These are phyloP conservation scores for Platanista minor DNA, from an alignment of 2,113 vertebrate genomes.

Conservation along the genomic window DNA sequence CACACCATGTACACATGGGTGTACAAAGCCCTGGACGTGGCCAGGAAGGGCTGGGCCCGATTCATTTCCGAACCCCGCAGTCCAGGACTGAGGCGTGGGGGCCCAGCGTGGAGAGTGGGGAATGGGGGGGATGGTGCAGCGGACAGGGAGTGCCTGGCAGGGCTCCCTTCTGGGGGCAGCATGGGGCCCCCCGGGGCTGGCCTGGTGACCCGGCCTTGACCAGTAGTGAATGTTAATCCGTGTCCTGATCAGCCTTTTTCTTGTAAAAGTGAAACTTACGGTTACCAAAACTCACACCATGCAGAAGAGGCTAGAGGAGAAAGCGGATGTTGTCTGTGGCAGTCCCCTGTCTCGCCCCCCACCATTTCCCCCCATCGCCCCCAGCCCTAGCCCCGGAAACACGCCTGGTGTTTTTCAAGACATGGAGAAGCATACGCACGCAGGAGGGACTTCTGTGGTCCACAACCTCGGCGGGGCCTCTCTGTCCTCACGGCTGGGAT, in stretches of 20 bases:
- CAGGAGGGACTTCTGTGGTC: too few relatives aligned
- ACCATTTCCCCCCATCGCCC: not conserved
- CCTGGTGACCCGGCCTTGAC: not conserved
- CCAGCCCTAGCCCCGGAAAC: not conserved
- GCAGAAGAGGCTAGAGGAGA: not conserved
- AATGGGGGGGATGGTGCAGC: not conserved
- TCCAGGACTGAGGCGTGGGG: not conserved
- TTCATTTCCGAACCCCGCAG: not conserved
- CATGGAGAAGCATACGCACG: accelerated
- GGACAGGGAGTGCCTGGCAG: not conserved
- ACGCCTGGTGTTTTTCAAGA: not conserved
- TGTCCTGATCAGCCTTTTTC: not conserved
- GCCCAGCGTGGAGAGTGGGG: not conserved
- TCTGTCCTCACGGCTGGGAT: not conserved
- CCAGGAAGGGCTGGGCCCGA: not conserved
- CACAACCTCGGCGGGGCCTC: not conserved
- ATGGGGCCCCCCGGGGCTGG: not conserved
- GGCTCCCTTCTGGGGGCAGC: not conserved
- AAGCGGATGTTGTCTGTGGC: not conserved
- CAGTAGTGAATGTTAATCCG: not conserved
- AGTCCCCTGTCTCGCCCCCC: not conserved
- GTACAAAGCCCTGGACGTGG: not conserved
- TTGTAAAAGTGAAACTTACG: not conserved
- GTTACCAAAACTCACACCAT: not conserved
- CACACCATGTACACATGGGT: too few relatives aligned